These are phyloP conservation scores for Antigone vipio DNA, from an alignment of 2,113 vertebrate genomes.

Conservation along the genomic window DNA sequence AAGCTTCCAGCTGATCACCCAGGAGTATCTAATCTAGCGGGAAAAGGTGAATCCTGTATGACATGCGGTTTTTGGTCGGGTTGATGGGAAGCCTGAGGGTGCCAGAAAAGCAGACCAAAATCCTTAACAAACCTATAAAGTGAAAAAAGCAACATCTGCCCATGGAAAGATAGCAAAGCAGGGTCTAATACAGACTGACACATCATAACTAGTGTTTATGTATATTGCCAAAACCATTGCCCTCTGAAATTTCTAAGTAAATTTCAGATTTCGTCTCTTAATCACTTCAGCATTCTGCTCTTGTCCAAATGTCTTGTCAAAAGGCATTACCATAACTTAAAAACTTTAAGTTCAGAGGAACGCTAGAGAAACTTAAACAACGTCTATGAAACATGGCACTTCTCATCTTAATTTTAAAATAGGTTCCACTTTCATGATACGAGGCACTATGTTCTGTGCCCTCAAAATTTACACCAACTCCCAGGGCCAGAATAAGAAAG, in stretches of 20 bases:
- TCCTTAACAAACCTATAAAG: slow-evolving; percentile 19
- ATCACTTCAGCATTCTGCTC: slow-evolving; percentile 27
- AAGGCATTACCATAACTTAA: neutral
- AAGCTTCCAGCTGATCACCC: slow-evolving; percentile 28
- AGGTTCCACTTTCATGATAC: neutral
- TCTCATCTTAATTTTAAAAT: slow-evolving; percentile 36
- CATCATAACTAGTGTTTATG: slow-evolving; percentile 51
- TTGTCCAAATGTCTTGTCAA: slow-evolving; percentile 2
- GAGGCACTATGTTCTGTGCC: neutral
- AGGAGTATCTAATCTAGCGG: neutral
- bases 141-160: slow-evolving; percentile 51
- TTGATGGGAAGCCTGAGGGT: slow-evolving; percentile 50
- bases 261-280: slow-evolving; percentile 24
- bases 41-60: slow-evolving; percentile 54
- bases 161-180: slow-evolving; percentile 24
- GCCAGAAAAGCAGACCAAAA: neutral
- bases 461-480: neutral
- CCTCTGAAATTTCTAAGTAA: slow-evolving; percentile 18
- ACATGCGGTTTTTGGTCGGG: slow-evolving; percentile 17
- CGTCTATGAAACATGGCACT: neutral
- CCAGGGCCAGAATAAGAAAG: slow-evolving; percentile 16
- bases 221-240: neutral
- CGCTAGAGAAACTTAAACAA: neutral
- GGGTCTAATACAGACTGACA: slow-evolving; percentile 51
- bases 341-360: neutral